Percentiles rank a stretch among this genome's conserved stretches.
These are phyloP conservation scores for Poecilia wingei DNA, from an alignment of 2,797 vertebrate genomes.

Conservation along the genomic window DNA sequence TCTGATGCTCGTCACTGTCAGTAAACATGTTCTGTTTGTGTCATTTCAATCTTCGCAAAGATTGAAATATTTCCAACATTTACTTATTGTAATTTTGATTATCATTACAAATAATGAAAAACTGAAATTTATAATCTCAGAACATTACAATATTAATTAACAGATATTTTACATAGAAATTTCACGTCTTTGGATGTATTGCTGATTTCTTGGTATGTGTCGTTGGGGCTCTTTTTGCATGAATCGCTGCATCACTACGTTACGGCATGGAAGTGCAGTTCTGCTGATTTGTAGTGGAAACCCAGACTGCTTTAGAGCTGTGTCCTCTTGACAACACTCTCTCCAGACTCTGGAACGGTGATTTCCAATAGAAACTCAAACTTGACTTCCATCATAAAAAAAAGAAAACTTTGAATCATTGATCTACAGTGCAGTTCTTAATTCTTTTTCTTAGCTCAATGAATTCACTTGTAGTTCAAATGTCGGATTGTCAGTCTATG, in stretches of 20 bases:
- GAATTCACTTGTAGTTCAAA: neutral
- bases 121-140: neutral
- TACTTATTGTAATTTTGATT: neutral
- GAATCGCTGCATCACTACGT: neutral
- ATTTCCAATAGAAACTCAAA: neutral
- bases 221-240: neutral
- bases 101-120: neutral
- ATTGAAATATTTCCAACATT: neutral
- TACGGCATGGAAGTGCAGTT: too few relatives aligned
- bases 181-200: neutral
- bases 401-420: neutral
- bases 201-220: neutral
- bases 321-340: neutral
- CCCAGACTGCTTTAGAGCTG: neutral
- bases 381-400: neutral
- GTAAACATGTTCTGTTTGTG: neutral
- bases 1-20: neutral
- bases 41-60: neutral
- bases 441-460: neutral
- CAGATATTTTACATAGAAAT: neutral
- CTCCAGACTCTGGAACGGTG: neutral
- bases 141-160: neutral
- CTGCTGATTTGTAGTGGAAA: neutral
- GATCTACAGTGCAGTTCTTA: neutral
- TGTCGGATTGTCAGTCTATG: neutral